Percentiles rank a stretch among this genome's conserved stretches.
Evolutionary conservation across 2,888 invertebrate genomes (phyloP).

Genomic region (Silvanus unidentatus): DNA sequence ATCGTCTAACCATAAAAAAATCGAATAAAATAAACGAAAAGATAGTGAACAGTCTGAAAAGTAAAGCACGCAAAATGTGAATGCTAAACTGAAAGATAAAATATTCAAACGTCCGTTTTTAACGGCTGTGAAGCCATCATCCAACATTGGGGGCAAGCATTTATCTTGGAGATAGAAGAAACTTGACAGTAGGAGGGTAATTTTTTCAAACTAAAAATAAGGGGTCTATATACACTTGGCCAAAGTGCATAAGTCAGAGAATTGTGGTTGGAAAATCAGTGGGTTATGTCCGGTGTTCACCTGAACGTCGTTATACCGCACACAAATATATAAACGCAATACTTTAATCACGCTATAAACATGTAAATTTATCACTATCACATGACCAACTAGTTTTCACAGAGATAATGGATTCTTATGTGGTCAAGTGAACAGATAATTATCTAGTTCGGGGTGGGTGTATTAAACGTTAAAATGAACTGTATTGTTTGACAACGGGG

Average conservation of each 20-base stretch:
- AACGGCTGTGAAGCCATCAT: conserved; percentile 29
- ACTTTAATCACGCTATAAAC: conserved; percentile 33
- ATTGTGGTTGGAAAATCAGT: conserved; percentile 7
- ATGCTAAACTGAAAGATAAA: conserved; percentile 26
- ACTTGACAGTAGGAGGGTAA: conserved; percentile 24
- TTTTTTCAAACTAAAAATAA: conserved; percentile 3
- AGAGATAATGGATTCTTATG: conserved; percentile 19
- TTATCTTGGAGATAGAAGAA: conserved; percentile 33
- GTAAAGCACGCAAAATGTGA: conserved; percentile 27
- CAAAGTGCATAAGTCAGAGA: not conserved
- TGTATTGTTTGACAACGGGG: too few species aligned
- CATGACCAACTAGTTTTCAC: conserved; percentile 25
- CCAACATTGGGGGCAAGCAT: conserved; percentile 30
- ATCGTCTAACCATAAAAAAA: too few species aligned
- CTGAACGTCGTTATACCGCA: conserved; percentile 28
- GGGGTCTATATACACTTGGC: not conserved
- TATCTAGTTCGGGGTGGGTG: not conserved
- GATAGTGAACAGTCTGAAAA: conserved; percentile 22
- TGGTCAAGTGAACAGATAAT: conserved; percentile 1
- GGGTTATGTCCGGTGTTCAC: conserved; percentile 30
- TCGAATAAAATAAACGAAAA: conserved; percentile 9
- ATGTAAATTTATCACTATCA: conserved; percentile 35
- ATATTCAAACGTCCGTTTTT: conserved; percentile 28
- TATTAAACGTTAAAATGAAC: too few species aligned
- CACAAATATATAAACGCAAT: conserved; percentile 13